Percentiles rank a stretch among this genome's conserved stretches.
Conservation (phyloP, 2,797 vertebrate species). For the Atherinosoma microstoma region DNA sequence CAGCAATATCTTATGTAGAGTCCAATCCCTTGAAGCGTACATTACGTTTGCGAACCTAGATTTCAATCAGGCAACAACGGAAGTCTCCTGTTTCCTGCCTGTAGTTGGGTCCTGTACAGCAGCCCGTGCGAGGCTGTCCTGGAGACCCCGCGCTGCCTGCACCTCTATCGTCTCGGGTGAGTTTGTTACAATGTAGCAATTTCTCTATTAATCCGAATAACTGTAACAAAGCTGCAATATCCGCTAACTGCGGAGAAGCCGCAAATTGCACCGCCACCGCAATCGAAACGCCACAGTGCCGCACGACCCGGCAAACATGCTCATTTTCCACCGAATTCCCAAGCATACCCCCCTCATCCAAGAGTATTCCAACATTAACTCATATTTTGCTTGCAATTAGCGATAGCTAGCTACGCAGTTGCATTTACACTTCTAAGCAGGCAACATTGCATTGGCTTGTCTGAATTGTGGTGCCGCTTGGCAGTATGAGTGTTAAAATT, state of each 20-base stretch:
- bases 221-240: conserved; percentile 84
- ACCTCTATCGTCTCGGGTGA: conserved; percentile 98
- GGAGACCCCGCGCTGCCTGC: conserved; percentile 98
- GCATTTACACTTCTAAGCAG: conserved; percentile 46
- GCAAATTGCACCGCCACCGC: conserved; percentile 58
- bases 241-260: conserved; percentile 56
- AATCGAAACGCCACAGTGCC: conserved; percentile 58
- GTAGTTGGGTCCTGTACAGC: conserved; percentile 91
- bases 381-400: conserved; percentile 83
- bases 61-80: conserved; percentile 78
- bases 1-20: neutral
- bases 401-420: conserved; percentile 79
- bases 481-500: conserved; percentile 37
- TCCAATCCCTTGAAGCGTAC: neutral
- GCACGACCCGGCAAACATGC: conserved; percentile 66
- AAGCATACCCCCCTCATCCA: conserved; percentile 88
- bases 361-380: conserved; percentile 90
- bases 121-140: conserved; percentile 97
- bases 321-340: conserved; percentile 86
- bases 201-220: conserved; percentile 92
- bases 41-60: neutral
- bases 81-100: conserved; percentile 82
- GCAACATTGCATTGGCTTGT: conserved; percentile 13
- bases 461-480: conserved; percentile 24
- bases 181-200: conserved; percentile 96